Percentiles rank a stretch among this genome's conserved stretches.
Conservation (phyloP, 2,797 vertebrate genomes). For the Cirrhinus molitorella region DNA sequence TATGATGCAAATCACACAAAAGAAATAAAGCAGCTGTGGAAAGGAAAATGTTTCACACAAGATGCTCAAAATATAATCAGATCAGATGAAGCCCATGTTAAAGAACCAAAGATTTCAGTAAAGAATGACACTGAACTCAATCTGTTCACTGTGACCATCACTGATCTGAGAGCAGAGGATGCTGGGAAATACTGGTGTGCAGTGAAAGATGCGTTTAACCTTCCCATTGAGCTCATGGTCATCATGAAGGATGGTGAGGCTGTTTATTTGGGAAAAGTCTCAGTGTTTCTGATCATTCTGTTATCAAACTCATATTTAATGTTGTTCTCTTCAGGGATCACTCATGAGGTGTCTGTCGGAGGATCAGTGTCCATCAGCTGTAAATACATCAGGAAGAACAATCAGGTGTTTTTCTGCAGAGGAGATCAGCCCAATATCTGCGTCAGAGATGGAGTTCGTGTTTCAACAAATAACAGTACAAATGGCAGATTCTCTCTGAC, state of each 20-base stretch:
- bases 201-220: too few relatives aligned
- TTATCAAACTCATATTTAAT: neutral
- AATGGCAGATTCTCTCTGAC: neutral
- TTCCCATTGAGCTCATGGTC: too few relatives aligned
- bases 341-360: neutral
- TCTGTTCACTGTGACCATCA: neutral
- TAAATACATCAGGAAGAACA: neutral
- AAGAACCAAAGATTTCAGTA: neutral
- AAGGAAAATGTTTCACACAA: too few relatives aligned
- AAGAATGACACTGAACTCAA: neutral
- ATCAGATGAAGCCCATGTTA: neutral
- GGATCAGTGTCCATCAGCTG: neutral
- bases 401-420: neutral
- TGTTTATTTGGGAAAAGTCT: neutral
- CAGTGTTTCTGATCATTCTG: neutral
- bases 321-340: neutral
- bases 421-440: neutral
- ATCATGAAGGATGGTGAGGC: neutral
- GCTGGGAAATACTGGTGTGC: too few relatives aligned
- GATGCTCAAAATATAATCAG: accelerated
- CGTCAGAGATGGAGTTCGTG: neutral
- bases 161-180: too few relatives aligned
- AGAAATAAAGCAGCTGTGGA: too few relatives aligned
- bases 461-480: neutral
- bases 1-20: too few relatives aligned